phyloP scores from a whole-genome alignment of 1,140 invertebrate genomes.

The Trichonephila clavata region DNA sequence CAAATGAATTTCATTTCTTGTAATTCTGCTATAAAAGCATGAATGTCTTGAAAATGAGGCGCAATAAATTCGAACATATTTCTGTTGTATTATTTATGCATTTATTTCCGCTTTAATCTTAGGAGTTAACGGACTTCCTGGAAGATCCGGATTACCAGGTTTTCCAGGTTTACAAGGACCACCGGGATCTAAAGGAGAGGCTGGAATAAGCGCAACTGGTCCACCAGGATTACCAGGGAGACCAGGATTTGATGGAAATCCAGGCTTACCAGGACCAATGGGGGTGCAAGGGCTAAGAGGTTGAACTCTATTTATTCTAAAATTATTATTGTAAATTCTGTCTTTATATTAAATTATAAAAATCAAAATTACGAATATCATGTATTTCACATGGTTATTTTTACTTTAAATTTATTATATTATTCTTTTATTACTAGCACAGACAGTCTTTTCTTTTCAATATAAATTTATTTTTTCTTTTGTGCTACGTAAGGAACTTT shows the following conservation, averaged over 20 bases:
- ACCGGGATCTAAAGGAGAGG: slow-evolving; percentile 85
- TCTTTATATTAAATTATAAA: too few relatives aligned
- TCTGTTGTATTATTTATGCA: not conserved
- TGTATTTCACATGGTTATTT: not conserved
- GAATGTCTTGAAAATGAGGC: too few relatives aligned
- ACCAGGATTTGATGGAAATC: slow-evolving; percentile 80
- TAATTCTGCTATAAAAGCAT: too few relatives aligned
- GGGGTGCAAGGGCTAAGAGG: slow-evolving; percentile 77
- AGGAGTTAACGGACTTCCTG: slow-evolving; percentile 72
- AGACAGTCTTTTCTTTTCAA: too few relatives aligned
- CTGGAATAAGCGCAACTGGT: slow-evolving; percentile 81
- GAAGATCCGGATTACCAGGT: slow-evolving; percentile 60
- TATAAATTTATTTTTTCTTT: too few relatives aligned
- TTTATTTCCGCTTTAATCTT: not conserved
- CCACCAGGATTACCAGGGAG: slow-evolving; percentile 79
- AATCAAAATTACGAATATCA: too few relatives aligned
- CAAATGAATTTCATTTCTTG: too few relatives aligned
- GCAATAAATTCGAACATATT: not conserved
- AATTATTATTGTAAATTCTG: too few relatives aligned
- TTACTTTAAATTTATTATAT: too few relatives aligned
- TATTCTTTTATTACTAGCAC: too few relatives aligned
- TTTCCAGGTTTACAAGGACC: slow-evolving; percentile 71
- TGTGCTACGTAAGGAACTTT: too few relatives aligned
- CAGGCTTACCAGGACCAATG: slow-evolving; percentile 74
- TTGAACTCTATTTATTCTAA: not conserved